Percentiles rank a stretch among this genome's conserved stretches.
phyloP scores from a whole-genome alignment of 2,797 vertebrate species.

The Paramormyrops hopkinsi region DNA sequence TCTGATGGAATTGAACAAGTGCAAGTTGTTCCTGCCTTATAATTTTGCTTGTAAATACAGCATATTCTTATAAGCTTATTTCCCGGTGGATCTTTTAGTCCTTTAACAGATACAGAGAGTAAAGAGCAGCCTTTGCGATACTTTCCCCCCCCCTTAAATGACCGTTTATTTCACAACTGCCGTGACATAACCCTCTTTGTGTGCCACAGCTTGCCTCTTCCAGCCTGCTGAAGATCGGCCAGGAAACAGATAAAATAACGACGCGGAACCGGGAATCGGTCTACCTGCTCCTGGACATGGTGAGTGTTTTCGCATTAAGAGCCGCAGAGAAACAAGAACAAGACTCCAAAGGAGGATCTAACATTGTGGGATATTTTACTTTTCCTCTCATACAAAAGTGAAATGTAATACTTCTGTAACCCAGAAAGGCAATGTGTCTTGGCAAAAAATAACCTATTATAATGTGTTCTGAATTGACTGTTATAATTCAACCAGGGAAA shows the following conservation, averaged over 20 bases:
- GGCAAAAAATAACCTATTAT: neutral
- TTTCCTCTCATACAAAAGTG: neutral
- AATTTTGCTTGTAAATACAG: neutral
- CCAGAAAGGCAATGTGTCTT: neutral
- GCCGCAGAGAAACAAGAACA: neutral
- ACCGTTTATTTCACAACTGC: neutral
- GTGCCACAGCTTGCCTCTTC: constrained; percentile 69
- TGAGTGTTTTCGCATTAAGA: constrained; percentile 39
- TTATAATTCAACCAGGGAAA: neutral
- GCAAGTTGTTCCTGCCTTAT: neutral
- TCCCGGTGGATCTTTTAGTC: neutral
- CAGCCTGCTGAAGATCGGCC: constrained; percentile 76
- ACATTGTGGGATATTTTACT: neutral
- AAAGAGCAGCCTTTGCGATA: neutral
- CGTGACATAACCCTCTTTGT: neutral
- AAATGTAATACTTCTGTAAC: neutral
- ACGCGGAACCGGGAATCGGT: constrained; percentile 77
- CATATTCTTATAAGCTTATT: neutral
- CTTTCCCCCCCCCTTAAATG: neutral
- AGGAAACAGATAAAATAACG: constrained; percentile 75
- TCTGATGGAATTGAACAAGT: neutral
- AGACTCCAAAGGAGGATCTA: neutral
- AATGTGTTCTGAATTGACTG: neutral
- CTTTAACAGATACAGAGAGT: neutral
- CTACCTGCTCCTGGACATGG: constrained; percentile 76